These are phyloP conservation scores for Rhynchopsitta pachyrhyncha DNA, from an alignment of 2,113 vertebrate genomes.

Conservation along the genomic window DNA sequence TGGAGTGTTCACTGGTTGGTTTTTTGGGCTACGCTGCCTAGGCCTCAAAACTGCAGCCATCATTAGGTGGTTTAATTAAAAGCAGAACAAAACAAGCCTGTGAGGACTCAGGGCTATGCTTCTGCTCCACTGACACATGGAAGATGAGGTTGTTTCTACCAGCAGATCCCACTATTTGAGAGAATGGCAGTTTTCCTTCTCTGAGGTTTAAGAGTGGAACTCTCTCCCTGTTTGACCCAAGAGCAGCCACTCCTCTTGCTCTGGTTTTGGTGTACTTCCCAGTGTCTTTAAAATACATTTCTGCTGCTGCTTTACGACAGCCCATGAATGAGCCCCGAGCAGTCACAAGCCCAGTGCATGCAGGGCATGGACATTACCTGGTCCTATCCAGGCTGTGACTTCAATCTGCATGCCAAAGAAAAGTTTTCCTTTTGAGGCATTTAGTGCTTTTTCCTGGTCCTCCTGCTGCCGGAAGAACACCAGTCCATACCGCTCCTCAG, in stretches of 20 bases:
- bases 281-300: neutral
- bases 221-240: neutral
- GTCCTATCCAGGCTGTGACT: constrained; percentile 96
- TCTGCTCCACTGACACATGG: neutral
- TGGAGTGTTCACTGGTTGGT: neutral
- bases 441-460: constrained; percentile 96
- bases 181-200: neutral
- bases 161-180: neutral
- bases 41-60: neutral
- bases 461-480: constrained; percentile 99
- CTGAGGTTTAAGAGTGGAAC: neutral
- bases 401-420: constrained; percentile 99
- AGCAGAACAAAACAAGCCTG: neutral
- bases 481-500: constrained; percentile 94
- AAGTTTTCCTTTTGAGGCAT: constrained; percentile 95
- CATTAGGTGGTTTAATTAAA: neutral
- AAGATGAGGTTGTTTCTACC: neutral
- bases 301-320: neutral
- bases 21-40: neutral
- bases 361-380: constrained; percentile 77
- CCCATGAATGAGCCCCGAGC: rapidly evolving
- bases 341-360: rapidly evolving
- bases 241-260: neutral
- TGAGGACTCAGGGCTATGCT: neutral
- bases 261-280: neutral